phyloP scores from a whole-genome alignment of 1,140 invertebrate genomes.

The Aphelenchoides fujianensis region DNA sequence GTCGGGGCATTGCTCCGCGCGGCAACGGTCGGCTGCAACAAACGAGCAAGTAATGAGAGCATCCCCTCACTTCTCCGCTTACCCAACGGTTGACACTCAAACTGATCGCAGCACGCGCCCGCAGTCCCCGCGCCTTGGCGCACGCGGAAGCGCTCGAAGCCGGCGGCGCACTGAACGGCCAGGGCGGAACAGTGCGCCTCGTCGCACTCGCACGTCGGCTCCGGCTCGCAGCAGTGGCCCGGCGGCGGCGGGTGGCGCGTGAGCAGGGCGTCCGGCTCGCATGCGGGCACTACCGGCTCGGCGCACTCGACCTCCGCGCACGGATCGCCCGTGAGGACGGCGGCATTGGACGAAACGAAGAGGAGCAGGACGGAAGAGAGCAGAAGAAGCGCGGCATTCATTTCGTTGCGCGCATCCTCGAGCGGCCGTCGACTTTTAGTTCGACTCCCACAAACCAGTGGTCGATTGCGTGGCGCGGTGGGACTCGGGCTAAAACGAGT shows the following conservation, averaged over 20 bases:
- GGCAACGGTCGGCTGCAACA: slow-evolving; percentile 43
- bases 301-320: background rate
- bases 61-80: no score
- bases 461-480: no score
- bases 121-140: slow-evolving; percentile 46
- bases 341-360: background rate
- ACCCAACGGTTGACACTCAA: slow-evolving; percentile 59
- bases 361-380: background rate
- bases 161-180: slow-evolving; percentile 43
- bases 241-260: background rate
- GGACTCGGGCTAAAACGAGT: no score
- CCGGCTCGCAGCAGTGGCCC: background rate
- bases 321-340: no score
- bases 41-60: background rate
- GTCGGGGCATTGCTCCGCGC: slow-evolving; percentile 37
- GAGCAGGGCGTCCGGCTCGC: background rate
- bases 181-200: background rate
- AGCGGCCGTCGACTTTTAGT: no score
- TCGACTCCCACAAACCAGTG: no score
- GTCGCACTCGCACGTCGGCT: slow-evolving; percentile 15
- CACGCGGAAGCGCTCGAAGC: slow-evolving; percentile 47
- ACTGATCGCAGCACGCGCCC: slow-evolving; percentile 62
- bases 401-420: background rate
- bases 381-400: background rate
- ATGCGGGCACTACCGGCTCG: background rate